These are phyloP conservation scores for Propsilocerus akamusi DNA, from an alignment of 1,140 invertebrate species.

Conservation along the genomic window DNA sequence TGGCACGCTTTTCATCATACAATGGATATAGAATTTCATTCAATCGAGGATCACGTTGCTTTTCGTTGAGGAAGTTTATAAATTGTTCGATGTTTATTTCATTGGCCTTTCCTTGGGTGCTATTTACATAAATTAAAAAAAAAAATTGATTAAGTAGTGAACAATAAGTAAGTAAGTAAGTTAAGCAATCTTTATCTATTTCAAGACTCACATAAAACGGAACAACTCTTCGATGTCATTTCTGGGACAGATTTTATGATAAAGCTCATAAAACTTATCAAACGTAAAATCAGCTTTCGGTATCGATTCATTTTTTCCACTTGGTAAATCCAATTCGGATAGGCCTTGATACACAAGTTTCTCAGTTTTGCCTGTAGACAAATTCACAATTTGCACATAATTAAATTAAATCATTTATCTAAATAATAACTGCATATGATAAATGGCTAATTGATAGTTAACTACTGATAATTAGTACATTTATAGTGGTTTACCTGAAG, in stretches of 20 bases:
- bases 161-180: no score
- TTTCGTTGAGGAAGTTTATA: conserved; percentile 92
- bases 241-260: conserved; percentile 97
- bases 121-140: neutral
- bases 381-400: no score
- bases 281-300: conserved; percentile 92
- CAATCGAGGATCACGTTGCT: conserved; percentile 92
- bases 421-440: no score
- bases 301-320: conserved; percentile 93
- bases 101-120: conserved; percentile 77
- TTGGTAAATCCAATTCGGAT: conserved; percentile 80
- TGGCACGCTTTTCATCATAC: conserved; percentile 85
- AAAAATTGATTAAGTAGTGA: conserved; percentile 4
- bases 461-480: no score
- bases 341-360: conserved; percentile 96
- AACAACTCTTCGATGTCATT: conserved; percentile 99
- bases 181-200: neutral
- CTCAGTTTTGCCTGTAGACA: conserved; percentile 75
- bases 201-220: conserved; percentile 76
- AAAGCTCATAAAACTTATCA: conserved; percentile 95
- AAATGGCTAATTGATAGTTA: no score
- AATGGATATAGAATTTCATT: conserved; percentile 98
- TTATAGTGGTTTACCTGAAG: conserved; percentile 39
- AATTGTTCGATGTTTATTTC: conserved; percentile 74
- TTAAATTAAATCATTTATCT: no score